Evolutionary conservation across 2,797 vertebrate species (phyloP).

Genomic region (Urocyon cinereoargenteus): DNA sequence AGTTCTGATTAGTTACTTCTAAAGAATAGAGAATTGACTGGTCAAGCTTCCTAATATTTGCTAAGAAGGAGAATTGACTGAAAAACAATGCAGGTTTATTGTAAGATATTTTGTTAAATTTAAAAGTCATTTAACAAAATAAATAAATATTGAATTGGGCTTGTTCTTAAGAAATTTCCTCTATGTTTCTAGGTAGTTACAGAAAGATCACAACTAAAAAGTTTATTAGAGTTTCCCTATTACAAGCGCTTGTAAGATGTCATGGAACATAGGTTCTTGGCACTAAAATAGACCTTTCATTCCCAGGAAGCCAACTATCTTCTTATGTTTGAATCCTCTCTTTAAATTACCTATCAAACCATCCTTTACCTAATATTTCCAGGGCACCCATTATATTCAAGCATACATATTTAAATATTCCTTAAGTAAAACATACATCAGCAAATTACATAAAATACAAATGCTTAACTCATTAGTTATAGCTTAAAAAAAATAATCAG

Average conservation of each 20-base stretch:
- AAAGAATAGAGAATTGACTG: slow-evolving; percentile 25
- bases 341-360: not conserved
- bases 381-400: not conserved
- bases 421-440: not conserved
- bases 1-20: not conserved
- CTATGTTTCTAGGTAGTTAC: not conserved
- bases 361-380: not conserved
- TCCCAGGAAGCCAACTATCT: not conserved
- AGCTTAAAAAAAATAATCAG: not conserved
- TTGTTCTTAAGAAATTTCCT: slow-evolving; percentile 19
- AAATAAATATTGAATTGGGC: not conserved
- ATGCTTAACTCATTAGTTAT: not conserved
- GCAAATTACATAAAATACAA: not conserved
- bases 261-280: not conserved
- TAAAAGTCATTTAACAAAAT: slow-evolving; percentile 29
- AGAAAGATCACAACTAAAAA: not conserved
- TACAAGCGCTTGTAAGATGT: not conserved
- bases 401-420: not conserved
- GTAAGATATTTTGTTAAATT: slow-evolving; percentile 8
- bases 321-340: not conserved
- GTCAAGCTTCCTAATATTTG: not conserved
- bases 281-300: not conserved
- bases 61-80: slow-evolving; percentile 21
- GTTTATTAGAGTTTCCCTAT: slow-evolving; percentile 21
- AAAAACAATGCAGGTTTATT: not conserved